phyloP scores from a whole-genome alignment of 2,797 vertebrate genomes.

The Masticophis lateralis region DNA sequence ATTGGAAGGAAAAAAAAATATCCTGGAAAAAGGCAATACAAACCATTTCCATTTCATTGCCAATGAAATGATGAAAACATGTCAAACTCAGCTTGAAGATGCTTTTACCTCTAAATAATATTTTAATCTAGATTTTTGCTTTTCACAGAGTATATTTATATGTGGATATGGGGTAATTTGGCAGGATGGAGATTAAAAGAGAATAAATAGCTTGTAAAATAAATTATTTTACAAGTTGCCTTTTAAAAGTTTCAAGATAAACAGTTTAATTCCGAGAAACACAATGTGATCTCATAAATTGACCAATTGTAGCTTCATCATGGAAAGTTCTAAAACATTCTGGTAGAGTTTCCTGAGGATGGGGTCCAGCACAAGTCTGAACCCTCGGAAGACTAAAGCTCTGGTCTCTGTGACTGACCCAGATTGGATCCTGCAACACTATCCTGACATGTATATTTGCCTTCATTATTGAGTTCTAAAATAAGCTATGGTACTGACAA shows the following conservation, averaged over 20 bases:
- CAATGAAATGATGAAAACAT: background rate
- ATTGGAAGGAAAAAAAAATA: background rate
- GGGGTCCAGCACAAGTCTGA: background rate
- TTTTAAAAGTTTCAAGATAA: background rate
- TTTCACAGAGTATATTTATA: background rate
- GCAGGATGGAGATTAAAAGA: background rate
- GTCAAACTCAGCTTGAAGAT: background rate
- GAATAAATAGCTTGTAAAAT: background rate
- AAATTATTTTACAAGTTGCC: background rate
- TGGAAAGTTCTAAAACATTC: background rate
- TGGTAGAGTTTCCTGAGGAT: background rate
- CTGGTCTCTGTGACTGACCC: background rate
- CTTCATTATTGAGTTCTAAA: background rate
- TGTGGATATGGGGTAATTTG: background rate
- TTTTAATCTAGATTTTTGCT: background rate
- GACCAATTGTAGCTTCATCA: background rate
- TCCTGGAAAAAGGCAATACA: background rate
- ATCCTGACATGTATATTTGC: background rate
- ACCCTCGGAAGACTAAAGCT: background rate
- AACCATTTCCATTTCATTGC: background rate
- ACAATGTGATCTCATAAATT: background rate
- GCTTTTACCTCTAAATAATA: background rate
- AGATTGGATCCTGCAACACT: background rate
- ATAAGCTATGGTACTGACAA: background rate
- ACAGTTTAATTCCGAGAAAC: constrained; percentile 27